Conservation (phyloP, 2,888 invertebrate genomes). For the Plemyria rubiginata region DNA sequence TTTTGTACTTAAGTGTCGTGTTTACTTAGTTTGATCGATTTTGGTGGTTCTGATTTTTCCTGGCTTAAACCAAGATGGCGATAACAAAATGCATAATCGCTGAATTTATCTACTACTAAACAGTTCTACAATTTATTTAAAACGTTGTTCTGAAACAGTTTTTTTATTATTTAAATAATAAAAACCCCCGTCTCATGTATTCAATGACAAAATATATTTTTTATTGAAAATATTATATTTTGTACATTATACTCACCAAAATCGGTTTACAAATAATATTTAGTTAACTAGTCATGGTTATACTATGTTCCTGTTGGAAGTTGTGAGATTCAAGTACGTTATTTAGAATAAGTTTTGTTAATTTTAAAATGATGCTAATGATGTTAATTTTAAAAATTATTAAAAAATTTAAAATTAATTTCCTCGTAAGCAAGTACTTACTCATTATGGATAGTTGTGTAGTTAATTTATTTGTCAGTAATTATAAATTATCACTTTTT, state of each 20-base stretch:
- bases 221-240: background rate
- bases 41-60: constrained; percentile 11
- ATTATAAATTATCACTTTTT: background rate
- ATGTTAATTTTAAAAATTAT: no score
- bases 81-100: no score
- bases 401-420: background rate
- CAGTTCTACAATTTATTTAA: no score
- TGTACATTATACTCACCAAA: constrained; percentile 12
- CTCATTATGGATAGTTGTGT: background rate
- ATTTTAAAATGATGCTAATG: no score
- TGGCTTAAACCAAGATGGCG: no score
- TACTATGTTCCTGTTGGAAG: constrained; percentile 60
- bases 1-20: constrained; percentile 59
- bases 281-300: constrained; percentile 54
- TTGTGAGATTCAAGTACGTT: constrained; percentile 53
- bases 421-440: background rate
- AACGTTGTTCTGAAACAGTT: background rate
- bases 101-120: no score
- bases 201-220: background rate
- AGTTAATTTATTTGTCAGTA: constrained; percentile 5
- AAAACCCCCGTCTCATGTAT: no score
- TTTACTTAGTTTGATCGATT: constrained; percentile 27
- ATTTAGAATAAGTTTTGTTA: constrained; percentile 15
- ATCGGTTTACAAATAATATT: constrained; percentile 22
- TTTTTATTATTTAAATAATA: background rate